phyloP scores from a whole-genome alignment of 2,888 invertebrate genomes.

The Stenoptilia bipunctidactyla region DNA sequence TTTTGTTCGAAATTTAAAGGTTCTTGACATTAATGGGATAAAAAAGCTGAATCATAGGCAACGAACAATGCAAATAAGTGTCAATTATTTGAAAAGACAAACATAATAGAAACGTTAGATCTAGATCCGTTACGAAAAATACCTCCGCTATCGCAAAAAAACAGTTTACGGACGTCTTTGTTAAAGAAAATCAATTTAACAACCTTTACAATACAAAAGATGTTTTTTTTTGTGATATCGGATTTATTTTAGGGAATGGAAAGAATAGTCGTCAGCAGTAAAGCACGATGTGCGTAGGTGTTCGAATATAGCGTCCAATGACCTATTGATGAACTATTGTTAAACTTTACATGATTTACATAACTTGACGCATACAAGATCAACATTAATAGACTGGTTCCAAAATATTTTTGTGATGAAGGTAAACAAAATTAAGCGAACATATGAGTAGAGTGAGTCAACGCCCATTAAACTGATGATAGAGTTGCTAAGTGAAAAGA shows the following conservation, averaged over 20 bases:
- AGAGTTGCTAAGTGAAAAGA: no score
- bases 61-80: constrained; percentile 40
- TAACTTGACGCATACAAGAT: constrained; percentile 58
- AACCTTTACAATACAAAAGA: no score
- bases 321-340: constrained; percentile 54
- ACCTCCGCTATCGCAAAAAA: no score
- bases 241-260: no score
- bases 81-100: constrained; percentile 38
- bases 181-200: no score
- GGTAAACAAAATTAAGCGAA: constrained; percentile 1
- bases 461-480: constrained; percentile 4
- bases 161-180: no score
- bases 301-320: constrained; percentile 45
- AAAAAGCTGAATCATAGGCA: constrained; percentile 33
- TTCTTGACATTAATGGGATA: constrained; percentile 34
- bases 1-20: constrained; percentile 33
- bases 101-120: constrained; percentile 25
- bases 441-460: constrained; percentile 5
- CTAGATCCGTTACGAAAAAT: no score
- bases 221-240: no score
- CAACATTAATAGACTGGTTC: constrained; percentile 30
- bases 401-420: constrained; percentile 25
- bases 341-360: constrained; percentile 57
- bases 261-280: neutral
- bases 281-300: constrained; percentile 32